These are phyloP conservation scores for Monochamus alternatus DNA, from an alignment of 2,888 invertebrate species.

Conservation along the genomic window DNA sequence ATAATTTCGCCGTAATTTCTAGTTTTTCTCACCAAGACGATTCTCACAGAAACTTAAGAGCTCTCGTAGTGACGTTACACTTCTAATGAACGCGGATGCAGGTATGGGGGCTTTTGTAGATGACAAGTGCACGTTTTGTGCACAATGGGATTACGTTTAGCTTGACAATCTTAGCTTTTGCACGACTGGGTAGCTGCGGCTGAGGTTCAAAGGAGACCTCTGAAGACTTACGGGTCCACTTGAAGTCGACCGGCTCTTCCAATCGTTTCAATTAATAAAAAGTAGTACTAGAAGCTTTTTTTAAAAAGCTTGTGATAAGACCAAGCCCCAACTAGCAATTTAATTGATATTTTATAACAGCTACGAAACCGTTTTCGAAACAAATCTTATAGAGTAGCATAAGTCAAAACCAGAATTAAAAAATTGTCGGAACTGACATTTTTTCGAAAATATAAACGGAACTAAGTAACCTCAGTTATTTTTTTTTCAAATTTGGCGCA, in stretches of 20 bases:
- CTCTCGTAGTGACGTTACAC: slow-evolving; percentile 27
- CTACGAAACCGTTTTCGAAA: too few species aligned
- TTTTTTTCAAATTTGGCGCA: too few species aligned
- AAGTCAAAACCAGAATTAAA: too few species aligned
- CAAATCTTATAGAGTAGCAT: too few species aligned
- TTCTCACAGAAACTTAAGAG: slow-evolving; percentile 35
- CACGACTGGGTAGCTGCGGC: slow-evolving; percentile 5
- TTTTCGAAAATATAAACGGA: too few species aligned
- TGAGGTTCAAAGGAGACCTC: slow-evolving; percentile 10
- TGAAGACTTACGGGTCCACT: not conserved
- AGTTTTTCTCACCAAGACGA: slow-evolving; percentile 16
- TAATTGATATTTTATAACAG: too few species aligned
- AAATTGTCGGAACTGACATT: too few species aligned
- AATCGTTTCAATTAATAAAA: not conserved
- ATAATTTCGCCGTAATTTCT: slow-evolving; percentile 8
- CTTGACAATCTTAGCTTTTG: slow-evolving; percentile 24
- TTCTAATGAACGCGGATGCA: slow-evolving; percentile 38
- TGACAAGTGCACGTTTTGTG: slow-evolving; percentile 22
- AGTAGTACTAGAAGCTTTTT: not conserved
- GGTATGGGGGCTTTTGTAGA: slow-evolving; percentile 29
- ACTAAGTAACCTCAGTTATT: too few species aligned
- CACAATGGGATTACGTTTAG: slow-evolving; percentile 25
- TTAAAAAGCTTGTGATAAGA: too few species aligned
- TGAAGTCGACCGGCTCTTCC: not conserved
- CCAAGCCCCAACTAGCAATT: too few species aligned